A percentile compares a stretch with the other conserved stretches of the same genome.
phyloP scores from a whole-genome alignment of 2,113 vertebrate species.

The Rhinogobius similis region DNA sequence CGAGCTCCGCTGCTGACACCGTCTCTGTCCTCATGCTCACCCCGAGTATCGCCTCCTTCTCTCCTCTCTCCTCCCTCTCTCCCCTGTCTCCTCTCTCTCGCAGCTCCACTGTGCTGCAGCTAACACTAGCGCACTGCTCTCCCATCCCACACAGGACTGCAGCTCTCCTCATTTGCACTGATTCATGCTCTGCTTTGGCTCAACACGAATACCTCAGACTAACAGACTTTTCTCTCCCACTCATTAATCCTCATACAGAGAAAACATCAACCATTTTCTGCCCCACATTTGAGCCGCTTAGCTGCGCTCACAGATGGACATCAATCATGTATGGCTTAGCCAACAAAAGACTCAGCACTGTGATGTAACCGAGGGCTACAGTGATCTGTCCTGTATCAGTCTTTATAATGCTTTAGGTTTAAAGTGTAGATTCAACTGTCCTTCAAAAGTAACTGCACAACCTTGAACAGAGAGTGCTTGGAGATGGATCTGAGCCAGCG shows the following conservation, averaged over 20 bases:
- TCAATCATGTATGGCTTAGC: constrained; percentile 46
- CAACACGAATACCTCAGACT: constrained; percentile 22
- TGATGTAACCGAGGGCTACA: not conserved
- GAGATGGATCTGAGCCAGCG: constrained; percentile 27
- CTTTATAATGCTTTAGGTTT: not conserved
- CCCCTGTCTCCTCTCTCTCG: constrained; percentile 48
- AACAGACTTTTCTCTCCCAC: constrained; percentile 37
- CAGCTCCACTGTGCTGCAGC: constrained; percentile 51
- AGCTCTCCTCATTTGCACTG: constrained; percentile 47
- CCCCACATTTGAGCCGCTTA: constrained; percentile 47
- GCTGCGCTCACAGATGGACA: constrained; percentile 46
- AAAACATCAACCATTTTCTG: constrained; percentile 24
- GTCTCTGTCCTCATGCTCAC: constrained; percentile 77
- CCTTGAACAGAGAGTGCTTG: constrained; percentile 48
- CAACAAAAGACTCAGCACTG: constrained; percentile 14
- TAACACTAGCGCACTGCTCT: constrained; percentile 61
- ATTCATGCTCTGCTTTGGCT: constrained; percentile 26
- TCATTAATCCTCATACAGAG: constrained; percentile 29
- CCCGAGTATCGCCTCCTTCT: constrained; percentile 53
- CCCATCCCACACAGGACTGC: constrained; percentile 70
- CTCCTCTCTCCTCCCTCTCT: constrained; percentile 48
- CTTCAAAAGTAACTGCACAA: constrained; percentile 52
- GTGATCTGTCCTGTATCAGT: not conserved
- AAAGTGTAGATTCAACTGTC: constrained; percentile 33
- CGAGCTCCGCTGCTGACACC: constrained; percentile 71